Base-by-base conservation (phyloP, 2,888 invertebrate genomes). In the Seira sanloemensis region DNA sequence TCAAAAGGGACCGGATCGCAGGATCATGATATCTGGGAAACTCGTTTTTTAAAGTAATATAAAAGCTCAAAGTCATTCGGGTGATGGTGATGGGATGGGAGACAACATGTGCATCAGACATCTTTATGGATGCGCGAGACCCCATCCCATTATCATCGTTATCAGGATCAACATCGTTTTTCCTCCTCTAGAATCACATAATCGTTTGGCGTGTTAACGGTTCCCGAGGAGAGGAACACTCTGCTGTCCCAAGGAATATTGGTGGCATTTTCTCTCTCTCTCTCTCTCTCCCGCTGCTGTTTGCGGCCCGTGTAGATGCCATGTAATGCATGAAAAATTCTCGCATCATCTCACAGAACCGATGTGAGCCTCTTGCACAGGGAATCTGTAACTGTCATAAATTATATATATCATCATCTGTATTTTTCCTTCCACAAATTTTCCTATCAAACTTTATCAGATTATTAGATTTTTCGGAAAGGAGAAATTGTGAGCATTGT, bases 91-190 rank as follows among this genome's bases (percentile, higher is more conserved):
- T 46, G 23, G 67, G 67, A 69, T 65, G 83, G 62, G 84, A 85
- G 87, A n/a, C 85, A 88, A 86, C 89, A 88, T 87, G 88, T 89
- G 89, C 86, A 87, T 74, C 67, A 87, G 89, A 88, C 89, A 89
- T 89, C 88, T 89, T 89, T 89, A 89, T 89, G 87, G 89, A 89
- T 88, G 88, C 87, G 85, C 37, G 37, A n/a, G n/a, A 86, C 87
- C 87, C 87, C 86, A 85, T 82, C 86, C 87, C 80, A 86, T 87
- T 85, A 85, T 86, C 87, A 87, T 78, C 84, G 65, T 79, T 71
- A 84, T 84, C 86, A 81, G 82, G 77, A 73, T 37, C 75, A 50
- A 69, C 71, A 27, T 72, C 66, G 67, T 73, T 18, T 78, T 74
- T 71, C 58, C 58, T 37, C 67, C 50, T 73, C 27, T 19, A 27